Conservation (phyloP, 1,140 invertebrate genomes). For the Asbolus verrucosus region DNA sequence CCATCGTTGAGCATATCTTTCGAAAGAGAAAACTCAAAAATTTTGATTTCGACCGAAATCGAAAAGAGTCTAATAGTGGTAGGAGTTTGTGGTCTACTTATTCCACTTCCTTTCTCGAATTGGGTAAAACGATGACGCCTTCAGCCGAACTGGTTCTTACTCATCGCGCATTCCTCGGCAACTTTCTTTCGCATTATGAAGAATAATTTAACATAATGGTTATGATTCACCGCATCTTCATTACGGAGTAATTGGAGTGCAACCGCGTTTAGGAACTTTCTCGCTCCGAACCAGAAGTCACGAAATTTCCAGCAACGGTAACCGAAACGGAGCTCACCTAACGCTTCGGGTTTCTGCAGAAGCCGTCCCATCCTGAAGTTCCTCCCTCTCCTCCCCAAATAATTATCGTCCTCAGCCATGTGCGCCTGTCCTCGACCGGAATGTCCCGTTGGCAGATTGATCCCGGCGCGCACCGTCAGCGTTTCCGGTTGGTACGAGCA, state of each 20-base stretch:
- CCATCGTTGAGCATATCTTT: no score
- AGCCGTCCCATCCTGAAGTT: constrained; percentile 13
- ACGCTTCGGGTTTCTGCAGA: constrained; percentile 29
- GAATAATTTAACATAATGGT: constrained; percentile 18
- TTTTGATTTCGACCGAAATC: no score
- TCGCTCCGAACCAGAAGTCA: neutral
- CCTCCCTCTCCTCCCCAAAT: constrained; percentile 9
- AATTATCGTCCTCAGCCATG: constrained; percentile 32
- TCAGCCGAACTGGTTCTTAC: constrained; percentile 12
- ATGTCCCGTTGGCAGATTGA: constrained; percentile 68
- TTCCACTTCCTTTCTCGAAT: constrained; percentile 19
- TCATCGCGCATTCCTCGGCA: constrained; percentile 3
- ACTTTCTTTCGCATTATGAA: constrained; percentile 23
- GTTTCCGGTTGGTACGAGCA: constrained; percentile 85
- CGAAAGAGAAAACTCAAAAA: no score
- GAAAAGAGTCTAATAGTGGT: no score
- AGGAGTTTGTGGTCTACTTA: no score
- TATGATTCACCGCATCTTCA: constrained; percentile 7
- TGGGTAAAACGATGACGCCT: no score
- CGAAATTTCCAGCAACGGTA: constrained; percentile 13
- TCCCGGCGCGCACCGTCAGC: constrained; percentile 80
- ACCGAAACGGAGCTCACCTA: constrained; percentile 28
- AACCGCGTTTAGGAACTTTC: constrained; percentile 5
- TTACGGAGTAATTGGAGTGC: constrained; percentile 5
- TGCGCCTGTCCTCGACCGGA: constrained; percentile 56